These are phyloP conservation scores for Corythornis vintsioides DNA, from an alignment of 2,113 vertebrate species.

Conservation along the genomic window DNA sequence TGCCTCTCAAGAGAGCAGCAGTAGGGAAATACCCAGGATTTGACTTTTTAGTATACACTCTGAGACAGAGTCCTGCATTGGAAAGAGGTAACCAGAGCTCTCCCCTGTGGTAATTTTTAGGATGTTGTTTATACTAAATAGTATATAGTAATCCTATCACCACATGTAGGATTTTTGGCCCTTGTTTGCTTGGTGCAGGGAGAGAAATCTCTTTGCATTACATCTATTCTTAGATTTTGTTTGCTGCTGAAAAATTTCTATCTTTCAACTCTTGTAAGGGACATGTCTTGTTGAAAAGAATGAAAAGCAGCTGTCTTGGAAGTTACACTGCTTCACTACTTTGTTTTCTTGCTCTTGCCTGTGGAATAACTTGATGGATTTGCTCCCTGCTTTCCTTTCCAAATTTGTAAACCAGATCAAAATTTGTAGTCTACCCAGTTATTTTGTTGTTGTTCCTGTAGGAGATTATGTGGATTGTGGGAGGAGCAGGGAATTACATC, in stretches of 20 bases:
- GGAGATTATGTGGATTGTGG: slow-evolving; percentile 12
- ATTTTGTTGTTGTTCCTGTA: neutral
- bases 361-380: neutral
- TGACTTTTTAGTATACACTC: neutral
- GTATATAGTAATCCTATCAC: neutral
- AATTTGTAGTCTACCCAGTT: neutral
- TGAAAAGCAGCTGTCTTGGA: neutral
- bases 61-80: neutral
- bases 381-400: neutral
- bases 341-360: neutral
- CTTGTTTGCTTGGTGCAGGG: neutral
- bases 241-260: neutral
- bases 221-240: neutral
- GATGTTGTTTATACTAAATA: neutral
- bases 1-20: neutral
- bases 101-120: neutral
- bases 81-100: neutral
- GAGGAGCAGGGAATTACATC: slow-evolving; percentile 21
- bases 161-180: neutral
- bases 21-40: neutral
- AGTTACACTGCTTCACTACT: neutral
- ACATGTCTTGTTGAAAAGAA: neutral
- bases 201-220: neutral
- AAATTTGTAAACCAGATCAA: neutral
- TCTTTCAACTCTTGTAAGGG: neutral